A percentile compares a stretch with the other conserved stretches of the same genome.
Conservation (phyloP, 2,797 vertebrate species). For the Phrynocephalus vlangalii region DNA sequence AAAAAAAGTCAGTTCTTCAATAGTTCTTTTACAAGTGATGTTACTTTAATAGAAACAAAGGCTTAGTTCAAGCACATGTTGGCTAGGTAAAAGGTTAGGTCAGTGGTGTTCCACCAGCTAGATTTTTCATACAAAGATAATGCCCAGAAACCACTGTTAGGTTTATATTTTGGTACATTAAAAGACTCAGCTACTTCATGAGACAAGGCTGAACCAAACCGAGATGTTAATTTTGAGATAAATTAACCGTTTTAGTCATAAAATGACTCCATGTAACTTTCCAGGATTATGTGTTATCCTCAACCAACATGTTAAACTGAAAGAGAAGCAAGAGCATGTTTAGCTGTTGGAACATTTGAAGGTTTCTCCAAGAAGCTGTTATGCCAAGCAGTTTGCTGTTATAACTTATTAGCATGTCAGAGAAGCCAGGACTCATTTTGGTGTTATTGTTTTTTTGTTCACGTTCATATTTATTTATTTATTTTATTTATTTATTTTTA, state of each 20-base stretch:
- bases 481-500: too few species aligned
- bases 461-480: too few species aligned
- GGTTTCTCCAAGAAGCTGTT: neutral
- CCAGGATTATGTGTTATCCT: neutral
- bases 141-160: conserved; percentile 52
- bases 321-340: neutral
- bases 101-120: conserved; percentile 54
- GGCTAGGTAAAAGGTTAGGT: conserved; percentile 52
- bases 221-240: conserved; percentile 37
- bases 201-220: conserved; percentile 53
- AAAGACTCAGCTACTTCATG: conserved; percentile 42
- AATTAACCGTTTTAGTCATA: conserved; percentile 46
- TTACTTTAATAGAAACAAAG: conserved; percentile 32
- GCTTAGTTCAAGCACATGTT: conserved; percentile 41
- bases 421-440: too few species aligned
- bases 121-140: conserved; percentile 58
- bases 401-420: too few species aligned
- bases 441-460: too few species aligned
- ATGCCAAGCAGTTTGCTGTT: neutral
- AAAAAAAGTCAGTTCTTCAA: conserved; percentile 19
- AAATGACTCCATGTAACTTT: neutral
- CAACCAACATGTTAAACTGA: neutral
- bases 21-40: conserved; percentile 47
- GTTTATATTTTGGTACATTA: conserved; percentile 44
- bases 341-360: neutral